Base-by-base conservation (phyloP, 1,140 invertebrate genomes). In the Lordiphosa clarofinis region DNA sequence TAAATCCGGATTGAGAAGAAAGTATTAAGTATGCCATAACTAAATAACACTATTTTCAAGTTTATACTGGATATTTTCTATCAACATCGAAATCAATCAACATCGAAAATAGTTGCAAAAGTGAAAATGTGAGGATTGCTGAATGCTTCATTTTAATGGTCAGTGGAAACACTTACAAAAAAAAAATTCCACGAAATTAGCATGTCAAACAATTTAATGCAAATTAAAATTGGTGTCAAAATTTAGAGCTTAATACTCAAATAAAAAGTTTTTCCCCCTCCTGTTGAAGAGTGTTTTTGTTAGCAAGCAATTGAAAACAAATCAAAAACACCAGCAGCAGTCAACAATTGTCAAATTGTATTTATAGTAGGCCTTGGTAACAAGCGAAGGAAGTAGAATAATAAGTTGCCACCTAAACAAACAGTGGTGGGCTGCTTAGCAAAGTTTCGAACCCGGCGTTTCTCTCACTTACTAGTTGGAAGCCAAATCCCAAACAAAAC, bases 281-380 rank as follows among this genome's bases (percentile, higher is more conserved):
- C 36, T 31, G 8, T 24, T 38, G 21, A 6, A 24, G 21, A 21
- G 19, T 40, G 15, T 24, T 24, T 40, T 53, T n/a, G 9, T 33
- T 19, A 58, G 57, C 55, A 76, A 57, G 62, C 75, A 81, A 81
- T 81, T 81, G 75, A 81, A 82, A 81, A 81, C 62, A 84, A 82
- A 82, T 82, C 76, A 84, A 72, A 68, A 63, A 56, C 59, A 38
- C 13, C 69, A 71, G 56, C 62, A 62, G 44, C 68, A 59, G 76
- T 71, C 72, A 72, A 84, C 76, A 82, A 84, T 84, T 82, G 76
- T 75, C 60, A 68, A 64, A 73, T 31, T 76, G 81, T 75, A 82
- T 82, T 84, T 82, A 84, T 84, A 76, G 78, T 82, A 76, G 78
- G 76, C 76, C 56, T 59, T 21, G 28, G 28, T 7, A 8, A 31